phyloP scores from a whole-genome alignment of 2,888 invertebrate genomes.

The Reticulitermes lucifugus region DNA sequence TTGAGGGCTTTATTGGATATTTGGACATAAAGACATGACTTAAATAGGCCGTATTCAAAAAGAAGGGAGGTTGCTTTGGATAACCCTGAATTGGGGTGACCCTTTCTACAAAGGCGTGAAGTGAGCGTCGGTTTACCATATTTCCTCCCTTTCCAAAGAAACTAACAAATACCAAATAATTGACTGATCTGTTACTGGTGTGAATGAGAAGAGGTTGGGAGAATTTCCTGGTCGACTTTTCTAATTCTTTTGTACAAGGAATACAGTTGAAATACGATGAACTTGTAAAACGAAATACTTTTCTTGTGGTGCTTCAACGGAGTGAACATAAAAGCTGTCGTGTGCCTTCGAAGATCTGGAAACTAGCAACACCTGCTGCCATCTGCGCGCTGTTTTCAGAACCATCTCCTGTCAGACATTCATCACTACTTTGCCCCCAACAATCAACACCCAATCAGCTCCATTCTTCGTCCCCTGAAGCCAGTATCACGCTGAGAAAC shows the following conservation, averaged over 20 bases:
- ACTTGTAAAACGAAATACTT: background rate
- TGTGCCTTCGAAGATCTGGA: slow-evolving; percentile 2
- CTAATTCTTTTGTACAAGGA: background rate
- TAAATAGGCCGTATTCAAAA: too few species aligned
- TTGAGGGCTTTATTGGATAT: too few species aligned
- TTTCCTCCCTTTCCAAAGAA: background rate
- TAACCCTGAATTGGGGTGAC: background rate
- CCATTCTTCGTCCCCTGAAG: background rate
- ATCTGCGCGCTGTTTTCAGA: slow-evolving; percentile 4
- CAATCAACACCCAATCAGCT: slow-evolving; percentile 17
- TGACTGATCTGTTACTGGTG: slow-evolving; percentile 46
- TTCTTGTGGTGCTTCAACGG: too few species aligned
- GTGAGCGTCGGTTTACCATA: background rate
- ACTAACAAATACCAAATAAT: slow-evolving; percentile 48
- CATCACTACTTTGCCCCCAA: slow-evolving; percentile 21
- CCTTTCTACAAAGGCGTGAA: slow-evolving; percentile 25
- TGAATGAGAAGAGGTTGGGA: background rate
- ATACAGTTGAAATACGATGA: background rate
- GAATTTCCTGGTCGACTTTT: background rate
- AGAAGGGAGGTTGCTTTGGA: background rate
- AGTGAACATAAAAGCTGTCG: background rate
- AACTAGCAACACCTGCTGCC: background rate
- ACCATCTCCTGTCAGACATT: slow-evolving; percentile 1
- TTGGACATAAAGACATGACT: too few species aligned
- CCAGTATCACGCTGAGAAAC: background rate